Evolutionary conservation across 2,797 vertebrate genomes (phyloP).

Genomic region (Chromis chromis): DNA sequence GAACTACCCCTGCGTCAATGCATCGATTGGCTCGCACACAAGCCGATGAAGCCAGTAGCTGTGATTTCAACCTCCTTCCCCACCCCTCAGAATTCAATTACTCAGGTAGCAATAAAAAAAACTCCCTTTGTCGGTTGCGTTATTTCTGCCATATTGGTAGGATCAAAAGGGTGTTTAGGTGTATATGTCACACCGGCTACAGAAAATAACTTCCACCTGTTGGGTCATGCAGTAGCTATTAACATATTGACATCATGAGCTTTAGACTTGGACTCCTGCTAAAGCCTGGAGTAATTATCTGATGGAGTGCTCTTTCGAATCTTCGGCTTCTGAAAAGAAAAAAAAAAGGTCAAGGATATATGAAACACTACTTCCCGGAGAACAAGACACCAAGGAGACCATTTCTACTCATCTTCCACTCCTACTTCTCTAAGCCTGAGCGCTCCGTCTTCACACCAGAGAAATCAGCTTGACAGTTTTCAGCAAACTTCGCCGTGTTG

Average conservation of each 20-base stretch:
- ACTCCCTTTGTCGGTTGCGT: slow-evolving; percentile 14
- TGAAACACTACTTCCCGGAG: neutral
- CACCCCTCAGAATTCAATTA: slow-evolving; percentile 46
- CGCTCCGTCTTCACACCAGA: slow-evolving; percentile 15
- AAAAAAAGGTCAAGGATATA: slow-evolving; percentile 58
- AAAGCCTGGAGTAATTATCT: slow-evolving; percentile 66
- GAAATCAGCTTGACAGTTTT: slow-evolving; percentile 42
- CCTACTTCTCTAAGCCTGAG: slow-evolving; percentile 1
- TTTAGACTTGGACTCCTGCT: slow-evolving; percentile 43
- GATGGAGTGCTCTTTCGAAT: slow-evolving; percentile 51
- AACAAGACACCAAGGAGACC: slow-evolving; percentile 22
- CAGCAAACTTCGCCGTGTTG: slow-evolving; percentile 21
- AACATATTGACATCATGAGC: slow-evolving; percentile 54
- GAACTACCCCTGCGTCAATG: slow-evolving; percentile 62
- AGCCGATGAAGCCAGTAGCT: slow-evolving; percentile 66
- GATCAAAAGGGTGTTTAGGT: slow-evolving; percentile 19
- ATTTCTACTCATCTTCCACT: neutral
- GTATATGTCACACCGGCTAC: neutral
- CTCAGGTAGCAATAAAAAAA: slow-evolving; percentile 52
- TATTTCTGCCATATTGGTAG: slow-evolving; percentile 10
- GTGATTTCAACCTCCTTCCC: slow-evolving; percentile 26
- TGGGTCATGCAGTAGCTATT: slow-evolving; percentile 37
- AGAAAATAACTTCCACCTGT: slow-evolving; percentile 41
- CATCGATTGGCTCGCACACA: slow-evolving; percentile 68
- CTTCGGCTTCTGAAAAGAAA: slow-evolving; percentile 14